These are phyloP conservation scores for Trissoscelio sp. DNA, from an alignment of 2,888 invertebrate genomes.

Conservation along the genomic window DNA sequence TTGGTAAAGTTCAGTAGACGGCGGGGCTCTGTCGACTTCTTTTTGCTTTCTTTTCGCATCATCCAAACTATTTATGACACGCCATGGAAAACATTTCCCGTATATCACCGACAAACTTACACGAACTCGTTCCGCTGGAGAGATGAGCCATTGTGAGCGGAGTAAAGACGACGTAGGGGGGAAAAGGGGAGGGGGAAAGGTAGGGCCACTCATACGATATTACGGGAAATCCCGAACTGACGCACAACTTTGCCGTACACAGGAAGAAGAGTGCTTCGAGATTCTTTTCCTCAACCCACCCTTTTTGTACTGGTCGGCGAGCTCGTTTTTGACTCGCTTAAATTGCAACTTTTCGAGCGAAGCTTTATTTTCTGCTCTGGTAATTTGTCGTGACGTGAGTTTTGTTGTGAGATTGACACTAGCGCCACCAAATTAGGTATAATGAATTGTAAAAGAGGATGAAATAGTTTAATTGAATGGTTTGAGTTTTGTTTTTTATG, in stretches of 20 bases:
- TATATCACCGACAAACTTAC: slow-evolving; percentile 78
- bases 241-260: slow-evolving; percentile 53
- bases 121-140: slow-evolving; percentile 71
- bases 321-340: slow-evolving; percentile 45
- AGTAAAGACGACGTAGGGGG: slow-evolving; percentile 18
- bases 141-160: slow-evolving; percentile 56
- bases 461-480: too few species aligned
- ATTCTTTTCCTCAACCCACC: slow-evolving; percentile 33
- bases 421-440: background rate
- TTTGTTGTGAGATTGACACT: background rate
- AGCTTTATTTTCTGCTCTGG: slow-evolving; percentile 4
- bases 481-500: too few species aligned
- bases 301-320: slow-evolving; percentile 31
- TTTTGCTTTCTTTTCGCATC: slow-evolving; percentile 54
- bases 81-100: slow-evolving; percentile 79
- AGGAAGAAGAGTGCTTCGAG: slow-evolving; percentile 48
- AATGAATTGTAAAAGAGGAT: too few species aligned
- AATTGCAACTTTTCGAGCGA: slow-evolving; percentile 24
- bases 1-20: slow-evolving; percentile 59
- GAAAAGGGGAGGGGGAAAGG: background rate
- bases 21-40: slow-evolving; percentile 10
- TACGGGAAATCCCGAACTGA: slow-evolving; percentile 61
- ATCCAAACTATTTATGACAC: slow-evolving; percentile 78
- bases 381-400: slow-evolving; percentile 24
- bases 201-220: slow-evolving; percentile 58